Conservation (phyloP, 64 coral and sea anemone species). For the Dendronephthya gigantea region DNA sequence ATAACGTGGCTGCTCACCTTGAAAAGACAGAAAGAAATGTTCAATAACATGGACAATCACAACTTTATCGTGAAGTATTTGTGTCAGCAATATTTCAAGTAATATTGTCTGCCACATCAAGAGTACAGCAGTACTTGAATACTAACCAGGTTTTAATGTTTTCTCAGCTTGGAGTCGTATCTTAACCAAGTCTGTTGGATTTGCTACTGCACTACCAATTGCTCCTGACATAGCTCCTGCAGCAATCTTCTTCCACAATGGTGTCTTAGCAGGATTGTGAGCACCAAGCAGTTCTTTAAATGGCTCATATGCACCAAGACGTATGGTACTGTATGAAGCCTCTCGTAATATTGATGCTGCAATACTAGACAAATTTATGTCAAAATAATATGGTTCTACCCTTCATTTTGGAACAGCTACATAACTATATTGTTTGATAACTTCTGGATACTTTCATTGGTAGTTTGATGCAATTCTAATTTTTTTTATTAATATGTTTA, state of each 20-base stretch:
- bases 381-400: background rate
- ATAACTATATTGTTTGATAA: too few relatives aligned
- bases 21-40: background rate
- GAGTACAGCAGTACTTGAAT: too few relatives aligned
- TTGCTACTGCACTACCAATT: slow-evolving; percentile 83
- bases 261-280: slow-evolving; percentile 52
- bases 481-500: background rate
- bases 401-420: too few relatives aligned
- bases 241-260: slow-evolving; percentile 88
- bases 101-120: too few relatives aligned
- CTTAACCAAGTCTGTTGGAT: slow-evolving; percentile 86
- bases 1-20: slow-evolving; percentile 38
- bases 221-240: slow-evolving; percentile 68
- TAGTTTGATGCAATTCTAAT: too few relatives aligned
- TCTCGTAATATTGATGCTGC: slow-evolving; percentile 70
- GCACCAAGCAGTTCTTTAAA: slow-evolving; percentile 65
- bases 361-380: slow-evolving; percentile 39
- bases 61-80: too few relatives aligned
- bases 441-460: too few relatives aligned
- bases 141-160: background rate
- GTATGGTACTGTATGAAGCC: slow-evolving; percentile 80
- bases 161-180: slow-evolving; percentile 77
- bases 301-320: slow-evolving; percentile 92
- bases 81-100: too few relatives aligned
- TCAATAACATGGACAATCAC: too few relatives aligned